A percentile compares a stretch with the other conserved stretches of the same genome.
These are phyloP conservation scores for Actenoides lindsayi DNA, from an alignment of 2,113 vertebrate genomes.

Conservation along the genomic window DNA sequence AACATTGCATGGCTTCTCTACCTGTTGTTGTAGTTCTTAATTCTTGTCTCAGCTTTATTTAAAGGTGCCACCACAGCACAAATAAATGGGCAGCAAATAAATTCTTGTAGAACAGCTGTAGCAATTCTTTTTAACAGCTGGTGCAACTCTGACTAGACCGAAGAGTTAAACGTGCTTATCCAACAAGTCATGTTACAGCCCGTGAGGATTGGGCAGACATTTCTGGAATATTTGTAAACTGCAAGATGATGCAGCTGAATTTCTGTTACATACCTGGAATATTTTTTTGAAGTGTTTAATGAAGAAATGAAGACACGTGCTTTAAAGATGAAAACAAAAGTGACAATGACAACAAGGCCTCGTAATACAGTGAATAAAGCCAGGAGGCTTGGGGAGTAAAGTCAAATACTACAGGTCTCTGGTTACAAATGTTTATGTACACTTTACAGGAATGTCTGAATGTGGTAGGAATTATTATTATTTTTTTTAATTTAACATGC, in stretches of 20 bases:
- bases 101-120: constrained; percentile 78
- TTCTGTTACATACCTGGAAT: constrained; percentile 65
- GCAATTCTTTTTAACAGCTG: constrained; percentile 75
- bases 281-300: constrained; percentile 60
- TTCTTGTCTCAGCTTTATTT: constrained; percentile 73
- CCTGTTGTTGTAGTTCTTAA: constrained; percentile 70
- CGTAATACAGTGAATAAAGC: background rate
- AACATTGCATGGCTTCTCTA: constrained; percentile 69
- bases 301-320: constrained; percentile 17
- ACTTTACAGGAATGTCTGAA: background rate
- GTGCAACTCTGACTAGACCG: constrained; percentile 50
- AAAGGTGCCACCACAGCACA: constrained; percentile 70
- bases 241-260: constrained; percentile 52
- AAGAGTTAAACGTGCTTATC: constrained; percentile 68
- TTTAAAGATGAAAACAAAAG: background rate
- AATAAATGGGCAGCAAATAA: constrained; percentile 67
- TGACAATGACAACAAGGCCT: background rate
- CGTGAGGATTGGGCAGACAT: constrained; percentile 57
- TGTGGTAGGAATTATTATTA: background rate
- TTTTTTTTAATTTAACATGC: background rate
- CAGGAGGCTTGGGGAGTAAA: background rate
- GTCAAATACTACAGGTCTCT: background rate
- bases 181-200: constrained; percentile 46
- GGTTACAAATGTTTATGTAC: background rate
- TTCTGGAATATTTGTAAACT: constrained; percentile 73